Evolutionary conservation across 2,113 vertebrate genomes (phyloP).

Genomic region (Mesoclemmys tuberculata): DNA sequence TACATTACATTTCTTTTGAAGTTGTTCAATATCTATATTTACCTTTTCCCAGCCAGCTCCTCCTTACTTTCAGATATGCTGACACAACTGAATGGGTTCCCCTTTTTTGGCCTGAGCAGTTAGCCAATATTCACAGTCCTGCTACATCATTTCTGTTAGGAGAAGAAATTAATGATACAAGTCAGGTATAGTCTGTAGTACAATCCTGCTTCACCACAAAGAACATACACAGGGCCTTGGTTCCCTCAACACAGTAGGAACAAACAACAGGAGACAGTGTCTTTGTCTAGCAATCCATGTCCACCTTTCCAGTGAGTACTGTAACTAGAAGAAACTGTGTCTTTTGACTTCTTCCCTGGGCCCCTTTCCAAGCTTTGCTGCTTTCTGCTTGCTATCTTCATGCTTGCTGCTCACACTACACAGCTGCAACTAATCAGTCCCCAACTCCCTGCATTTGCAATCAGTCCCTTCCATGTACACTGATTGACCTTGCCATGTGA

Average conservation of each 20-base stretch:
- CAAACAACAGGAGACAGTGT: neutral
- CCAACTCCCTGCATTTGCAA: neutral
- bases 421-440: neutral
- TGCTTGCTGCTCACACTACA: neutral
- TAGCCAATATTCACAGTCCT: constrained; percentile 16
- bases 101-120: neutral
- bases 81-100: neutral
- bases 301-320: neutral
- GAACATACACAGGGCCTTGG: neutral
- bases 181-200: constrained; percentile 29
- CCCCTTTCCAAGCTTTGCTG: neutral
- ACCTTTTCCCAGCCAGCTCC: neutral
- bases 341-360: neutral
- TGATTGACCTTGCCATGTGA: neutral
- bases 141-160: constrained; percentile 29
- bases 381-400: neutral
- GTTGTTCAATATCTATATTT: neutral
- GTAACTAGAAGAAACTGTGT: neutral
- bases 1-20: neutral
- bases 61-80: neutral
- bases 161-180: constrained; percentile 31
- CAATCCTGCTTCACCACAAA: neutral
- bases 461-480: neutral
- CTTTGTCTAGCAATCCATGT: neutral
- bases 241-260: neutral